phyloP scores from a whole-genome alignment of 2,113 vertebrate genomes.

The Acinonyx jubatus region DNA sequence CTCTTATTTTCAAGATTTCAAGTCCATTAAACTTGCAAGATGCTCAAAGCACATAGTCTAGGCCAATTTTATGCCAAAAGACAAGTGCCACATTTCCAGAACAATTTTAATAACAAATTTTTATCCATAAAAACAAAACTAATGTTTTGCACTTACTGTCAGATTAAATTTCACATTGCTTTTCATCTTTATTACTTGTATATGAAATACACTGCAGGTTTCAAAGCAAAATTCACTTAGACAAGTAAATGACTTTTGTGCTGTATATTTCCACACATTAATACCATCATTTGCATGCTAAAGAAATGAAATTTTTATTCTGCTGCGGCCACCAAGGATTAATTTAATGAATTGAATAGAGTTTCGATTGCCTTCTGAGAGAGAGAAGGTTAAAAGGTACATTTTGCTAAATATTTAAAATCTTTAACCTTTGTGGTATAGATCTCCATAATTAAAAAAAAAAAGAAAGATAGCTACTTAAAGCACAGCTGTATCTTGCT shows the following conservation, averaged over 20 bases:
- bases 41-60: background rate
- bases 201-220: constrained; percentile 46
- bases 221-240: constrained; percentile 70
- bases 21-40: background rate
- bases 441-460: constrained; percentile 62
- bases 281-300: constrained; percentile 81
- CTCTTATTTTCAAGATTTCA: background rate
- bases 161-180: constrained; percentile 58
- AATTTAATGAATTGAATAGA: constrained; percentile 84
- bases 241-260: constrained; percentile 61
- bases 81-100: background rate
- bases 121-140: constrained; percentile 44
- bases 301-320: constrained; percentile 83
- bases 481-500: constrained; percentile 59
- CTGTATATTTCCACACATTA: constrained; percentile 80
- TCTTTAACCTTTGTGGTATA: constrained; percentile 77
- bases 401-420: constrained; percentile 86
- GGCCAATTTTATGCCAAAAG: background rate
- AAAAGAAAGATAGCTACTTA: background rate
- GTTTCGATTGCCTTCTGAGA: constrained; percentile 79
- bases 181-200: constrained; percentile 43
- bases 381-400: constrained; percentile 85
- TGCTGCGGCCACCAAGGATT: constrained; percentile 83
- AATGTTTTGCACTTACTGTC: constrained; percentile 43
- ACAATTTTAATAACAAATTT: constrained; percentile 48